These are phyloP conservation scores for Marmota monax DNA, from an alignment of 2,113 vertebrate genomes.

Conservation along the genomic window DNA sequence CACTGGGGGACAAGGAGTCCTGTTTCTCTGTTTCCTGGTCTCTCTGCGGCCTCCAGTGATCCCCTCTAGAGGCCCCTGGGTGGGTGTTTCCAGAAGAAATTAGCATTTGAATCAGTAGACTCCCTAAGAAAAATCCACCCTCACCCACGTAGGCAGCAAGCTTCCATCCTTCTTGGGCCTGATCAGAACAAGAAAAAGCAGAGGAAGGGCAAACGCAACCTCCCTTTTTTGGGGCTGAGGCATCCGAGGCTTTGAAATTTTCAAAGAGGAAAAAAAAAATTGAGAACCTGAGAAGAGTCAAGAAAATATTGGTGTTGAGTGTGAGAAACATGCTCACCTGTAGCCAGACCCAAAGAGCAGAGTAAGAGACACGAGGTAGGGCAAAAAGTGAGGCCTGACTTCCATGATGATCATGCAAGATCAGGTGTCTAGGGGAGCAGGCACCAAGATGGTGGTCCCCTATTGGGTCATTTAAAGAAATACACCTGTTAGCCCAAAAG, in stretches of 20 bases:
- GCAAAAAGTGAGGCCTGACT: too few relatives aligned
- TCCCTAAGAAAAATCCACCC: conserved; percentile 50
- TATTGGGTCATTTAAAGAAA: too few relatives aligned
- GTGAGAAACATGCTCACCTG: too few relatives aligned
- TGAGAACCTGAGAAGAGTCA: background rate
- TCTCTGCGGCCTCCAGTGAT: conserved; percentile 42
- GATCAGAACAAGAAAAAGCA: conserved; percentile 20
- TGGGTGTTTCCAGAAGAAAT: conserved; percentile 56
- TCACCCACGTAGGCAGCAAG: conserved; percentile 13
- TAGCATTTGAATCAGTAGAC: conserved; percentile 68
- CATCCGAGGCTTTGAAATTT: background rate
- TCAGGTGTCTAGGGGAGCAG: too few relatives aligned
- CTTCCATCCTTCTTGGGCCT: background rate
- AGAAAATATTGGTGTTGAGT: background rate
- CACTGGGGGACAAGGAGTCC: too few relatives aligned
- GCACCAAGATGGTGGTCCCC: too few relatives aligned
- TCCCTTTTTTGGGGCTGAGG: background rate
- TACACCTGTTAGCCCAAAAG: too few relatives aligned
- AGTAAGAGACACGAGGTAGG: too few relatives aligned
- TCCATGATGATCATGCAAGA: too few relatives aligned
- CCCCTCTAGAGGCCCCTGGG: conserved; percentile 17
- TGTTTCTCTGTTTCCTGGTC: conserved; percentile 3
- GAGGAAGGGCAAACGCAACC: background rate
- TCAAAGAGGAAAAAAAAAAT: background rate
- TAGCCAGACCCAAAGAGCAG: too few relatives aligned